phyloP scores from a whole-genome alignment of 2,113 vertebrate species.

The Chloropsis cyanopogon region DNA sequence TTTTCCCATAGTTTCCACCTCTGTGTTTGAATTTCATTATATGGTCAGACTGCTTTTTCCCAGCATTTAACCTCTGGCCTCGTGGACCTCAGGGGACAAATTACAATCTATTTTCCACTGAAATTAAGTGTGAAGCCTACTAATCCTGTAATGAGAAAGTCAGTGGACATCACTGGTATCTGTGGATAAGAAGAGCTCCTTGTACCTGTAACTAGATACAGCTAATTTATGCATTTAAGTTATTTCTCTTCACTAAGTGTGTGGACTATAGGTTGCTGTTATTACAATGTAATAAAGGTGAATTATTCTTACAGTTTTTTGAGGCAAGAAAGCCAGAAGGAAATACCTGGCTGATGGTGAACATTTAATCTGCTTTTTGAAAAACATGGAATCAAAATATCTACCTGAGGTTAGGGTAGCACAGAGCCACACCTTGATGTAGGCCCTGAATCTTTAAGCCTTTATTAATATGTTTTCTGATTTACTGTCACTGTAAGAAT shows the following conservation, averaged over 20 bases:
- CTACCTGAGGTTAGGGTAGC: neutral
- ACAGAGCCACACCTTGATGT: neutral
- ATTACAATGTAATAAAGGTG: neutral
- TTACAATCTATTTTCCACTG: neutral
- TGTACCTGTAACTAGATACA: neutral
- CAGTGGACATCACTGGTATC: neutral
- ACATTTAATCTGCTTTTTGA: neutral
- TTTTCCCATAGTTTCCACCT: neutral
- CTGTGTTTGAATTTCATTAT: slow-evolving; percentile 8
- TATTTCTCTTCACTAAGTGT: neutral
- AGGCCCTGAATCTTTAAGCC: neutral
- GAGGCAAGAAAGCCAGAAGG: neutral
- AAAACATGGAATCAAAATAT: neutral
- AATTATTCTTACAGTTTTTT: neutral
- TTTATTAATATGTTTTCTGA: neutral
- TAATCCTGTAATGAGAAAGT: neutral
- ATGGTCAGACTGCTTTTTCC: neutral
- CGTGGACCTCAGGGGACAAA: neutral
- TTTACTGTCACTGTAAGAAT: neutral
- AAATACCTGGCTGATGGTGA: neutral
- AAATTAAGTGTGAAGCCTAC: slow-evolving; percentile 5
- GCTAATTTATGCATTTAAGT: neutral
- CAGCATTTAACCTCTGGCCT: neutral
- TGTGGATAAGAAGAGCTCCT: neutral
- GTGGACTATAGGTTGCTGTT: neutral